A percentile compares a stretch with the other conserved stretches of the same genome.
phyloP scores from a whole-genome alignment of 2,797 vertebrate genomes.

The Gymnocypris eckloni region DNA sequence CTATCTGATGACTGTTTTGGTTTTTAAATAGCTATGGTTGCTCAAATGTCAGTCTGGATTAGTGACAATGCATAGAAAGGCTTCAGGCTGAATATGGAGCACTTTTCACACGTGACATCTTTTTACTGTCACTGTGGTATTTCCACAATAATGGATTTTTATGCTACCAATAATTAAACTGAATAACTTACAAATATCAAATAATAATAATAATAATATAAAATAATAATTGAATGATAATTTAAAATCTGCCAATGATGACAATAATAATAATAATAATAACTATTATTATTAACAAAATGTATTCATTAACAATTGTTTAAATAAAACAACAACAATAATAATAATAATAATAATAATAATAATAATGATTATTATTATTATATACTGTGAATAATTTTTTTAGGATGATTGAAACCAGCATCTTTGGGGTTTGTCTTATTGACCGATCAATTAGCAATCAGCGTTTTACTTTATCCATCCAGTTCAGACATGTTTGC shows the following conservation, averaged over 20 bases:
- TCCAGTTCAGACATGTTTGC: not conserved
- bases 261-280: too few relatives aligned
- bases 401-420: not conserved
- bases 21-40: conserved; percentile 13
- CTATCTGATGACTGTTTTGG: conserved; percentile 20
- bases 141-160: not conserved
- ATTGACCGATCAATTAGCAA: not conserved
- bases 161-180: not conserved
- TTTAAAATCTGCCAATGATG: too few relatives aligned
- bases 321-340: too few relatives aligned
- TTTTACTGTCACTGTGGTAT: not conserved
- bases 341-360: too few relatives aligned
- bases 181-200: not conserved
- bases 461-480: not conserved
- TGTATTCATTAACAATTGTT: too few relatives aligned
- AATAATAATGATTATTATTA: too few relatives aligned
- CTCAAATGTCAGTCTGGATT: not conserved
- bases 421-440: not conserved
- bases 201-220: too few relatives aligned
- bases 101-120: not conserved
- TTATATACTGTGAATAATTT: not conserved
- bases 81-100: not conserved
- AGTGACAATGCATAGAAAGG: not conserved
- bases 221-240: too few relatives aligned
- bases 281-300: too few relatives aligned